Conservation (phyloP, 2,888 invertebrate species). For the Colostygia pectinataria region DNA sequence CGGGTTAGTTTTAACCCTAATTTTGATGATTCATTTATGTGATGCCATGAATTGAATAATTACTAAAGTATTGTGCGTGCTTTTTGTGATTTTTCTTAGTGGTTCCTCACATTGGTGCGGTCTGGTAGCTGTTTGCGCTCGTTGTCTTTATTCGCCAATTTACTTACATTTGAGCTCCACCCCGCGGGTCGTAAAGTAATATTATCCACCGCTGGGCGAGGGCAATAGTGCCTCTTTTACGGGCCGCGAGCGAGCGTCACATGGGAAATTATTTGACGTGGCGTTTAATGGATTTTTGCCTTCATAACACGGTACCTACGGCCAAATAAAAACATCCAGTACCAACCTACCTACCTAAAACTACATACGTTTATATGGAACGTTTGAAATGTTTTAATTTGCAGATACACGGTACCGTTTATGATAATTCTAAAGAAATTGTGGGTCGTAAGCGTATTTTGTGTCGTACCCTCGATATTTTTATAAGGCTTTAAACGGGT, state of each 20-base stretch:
- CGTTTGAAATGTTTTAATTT: conserved; percentile 39
- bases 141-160: conserved; percentile 81
- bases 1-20: conserved; percentile 7
- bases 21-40: conserved; percentile 19
- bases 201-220: conserved; percentile 78
- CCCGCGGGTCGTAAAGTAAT: conserved; percentile 80
- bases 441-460: conserved; percentile 30
- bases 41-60: conserved; percentile 18
- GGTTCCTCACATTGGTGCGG: conserved; percentile 24
- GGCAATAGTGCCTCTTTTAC: conserved; percentile 82
- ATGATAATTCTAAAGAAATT: conserved; percentile 26
- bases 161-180: conserved; percentile 76
- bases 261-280: conserved; percentile 83
- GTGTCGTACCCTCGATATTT: conserved; percentile 29
- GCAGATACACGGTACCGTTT: conserved; percentile 25
- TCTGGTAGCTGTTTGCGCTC: conserved; percentile 38
- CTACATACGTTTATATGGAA: conserved; percentile 45
- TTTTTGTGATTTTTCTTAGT: conserved; percentile 3
- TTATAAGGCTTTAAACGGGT: conserved; percentile 34
- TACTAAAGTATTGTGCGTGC: not conserved
- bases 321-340: conserved; percentile 71
- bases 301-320: conserved; percentile 80
- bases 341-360: conserved; percentile 43
- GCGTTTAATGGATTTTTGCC: conserved; percentile 83
- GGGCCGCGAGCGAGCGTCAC: conserved; percentile 81